Percentiles rank a stretch among this genome's conserved stretches.
phyloP scores from a whole-genome alignment of 1,140 invertebrate genomes.

The Drosophila watanabei region DNA sequence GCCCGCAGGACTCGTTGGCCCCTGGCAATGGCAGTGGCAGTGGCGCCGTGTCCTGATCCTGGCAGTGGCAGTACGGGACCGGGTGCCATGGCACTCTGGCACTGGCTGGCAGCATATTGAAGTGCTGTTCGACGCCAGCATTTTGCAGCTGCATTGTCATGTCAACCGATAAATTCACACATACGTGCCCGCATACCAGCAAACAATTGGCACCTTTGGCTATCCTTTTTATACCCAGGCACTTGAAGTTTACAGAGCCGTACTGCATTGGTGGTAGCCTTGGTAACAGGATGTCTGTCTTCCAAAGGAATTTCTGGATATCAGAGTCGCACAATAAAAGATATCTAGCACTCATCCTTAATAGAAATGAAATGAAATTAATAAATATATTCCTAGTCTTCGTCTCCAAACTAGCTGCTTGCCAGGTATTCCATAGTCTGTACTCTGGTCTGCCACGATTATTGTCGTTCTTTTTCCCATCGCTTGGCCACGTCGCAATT shows the following conservation, averaged over 20 bases:
- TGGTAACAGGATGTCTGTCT: neutral
- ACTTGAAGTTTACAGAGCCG: neutral
- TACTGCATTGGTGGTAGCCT: neutral
- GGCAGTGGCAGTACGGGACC: slow-evolving; percentile 2
- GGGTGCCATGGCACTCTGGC: slow-evolving; percentile 31
- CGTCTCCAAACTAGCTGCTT: no score
- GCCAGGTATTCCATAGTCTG: neutral
- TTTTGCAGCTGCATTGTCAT: slow-evolving; percentile 84
- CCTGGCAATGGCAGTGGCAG: slow-evolving; percentile 35
- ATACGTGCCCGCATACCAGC: slow-evolving; percentile 73
- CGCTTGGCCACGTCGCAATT: slow-evolving; percentile 61
- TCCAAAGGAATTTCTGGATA: no score
- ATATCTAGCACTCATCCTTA: neutral
- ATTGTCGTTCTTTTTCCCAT: slow-evolving; percentile 29
- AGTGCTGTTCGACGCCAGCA: slow-evolving; percentile 81
- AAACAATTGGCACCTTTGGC: slow-evolving; percentile 84
- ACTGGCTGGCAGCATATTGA: slow-evolving; percentile 69
- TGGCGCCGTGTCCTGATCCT: slow-evolving; percentile 22
- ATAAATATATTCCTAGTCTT: neutral
- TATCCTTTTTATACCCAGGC: slow-evolving; percentile 56
- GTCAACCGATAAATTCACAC: slow-evolving; percentile 84
- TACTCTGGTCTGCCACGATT: neutral
- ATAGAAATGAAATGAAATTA: neutral
- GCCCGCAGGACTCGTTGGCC: slow-evolving; percentile 38
- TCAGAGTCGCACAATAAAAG: no score